Percentiles rank a stretch among this genome's conserved stretches.
phyloP scores from a whole-genome alignment of 2,113 vertebrate genomes.

The Scortum barcoo region DNA sequence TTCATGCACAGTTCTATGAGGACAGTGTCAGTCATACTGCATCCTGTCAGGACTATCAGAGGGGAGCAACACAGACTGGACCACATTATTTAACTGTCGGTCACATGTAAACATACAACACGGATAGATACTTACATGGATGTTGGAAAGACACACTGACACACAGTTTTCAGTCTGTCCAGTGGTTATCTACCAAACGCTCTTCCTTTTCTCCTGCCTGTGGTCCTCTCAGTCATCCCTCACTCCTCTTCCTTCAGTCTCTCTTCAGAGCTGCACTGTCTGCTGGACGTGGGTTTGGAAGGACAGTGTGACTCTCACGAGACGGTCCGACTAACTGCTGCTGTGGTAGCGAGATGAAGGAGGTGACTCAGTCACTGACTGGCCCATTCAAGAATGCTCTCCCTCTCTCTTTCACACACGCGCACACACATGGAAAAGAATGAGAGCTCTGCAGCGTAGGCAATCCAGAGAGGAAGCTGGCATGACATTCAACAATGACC shows the following conservation, averaged over 20 bases:
- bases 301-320: slow-evolving; percentile 22
- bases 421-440: background rate
- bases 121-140: background rate
- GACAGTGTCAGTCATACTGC: background rate
- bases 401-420: background rate
- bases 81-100: background rate
- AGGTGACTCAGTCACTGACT: slow-evolving; percentile 2
- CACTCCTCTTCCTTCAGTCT: background rate
- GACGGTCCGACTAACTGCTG: background rate
- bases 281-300: background rate
- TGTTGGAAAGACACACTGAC: background rate
- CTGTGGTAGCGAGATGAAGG: slow-evolving; percentile 13
- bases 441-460: background rate
- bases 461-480: background rate
- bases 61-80: background rate
- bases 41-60: background rate
- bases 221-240: background rate
- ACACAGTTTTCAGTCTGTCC: background rate
- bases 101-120: background rate
- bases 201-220: background rate
- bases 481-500: slow-evolving; percentile 1
- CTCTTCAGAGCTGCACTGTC: background rate
- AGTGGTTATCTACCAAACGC: background rate
- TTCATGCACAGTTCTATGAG: background rate
- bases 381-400: slow-evolving; percentile 23